phyloP scores from a whole-genome alignment of 2,113 vertebrate genomes.

The Australoheros scitulus region DNA sequence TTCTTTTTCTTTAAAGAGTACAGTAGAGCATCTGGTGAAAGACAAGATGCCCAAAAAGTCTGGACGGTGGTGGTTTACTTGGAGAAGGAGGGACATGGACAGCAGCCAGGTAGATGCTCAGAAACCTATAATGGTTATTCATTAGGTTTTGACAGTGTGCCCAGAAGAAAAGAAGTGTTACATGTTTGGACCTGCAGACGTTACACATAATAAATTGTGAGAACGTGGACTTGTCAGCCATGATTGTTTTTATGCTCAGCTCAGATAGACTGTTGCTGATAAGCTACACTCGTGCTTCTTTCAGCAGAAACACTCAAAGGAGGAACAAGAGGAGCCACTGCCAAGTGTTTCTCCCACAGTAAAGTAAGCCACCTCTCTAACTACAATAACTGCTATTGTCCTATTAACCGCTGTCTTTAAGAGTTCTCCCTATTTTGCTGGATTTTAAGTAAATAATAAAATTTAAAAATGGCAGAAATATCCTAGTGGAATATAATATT shows the following conservation, averaged over 20 bases:
- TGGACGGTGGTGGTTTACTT: slow-evolving; percentile 93
- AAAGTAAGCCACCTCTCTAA: slow-evolving; percentile 71
- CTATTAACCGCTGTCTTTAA: no score
- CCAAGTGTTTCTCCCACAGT: slow-evolving; percentile 42
- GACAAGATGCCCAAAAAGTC: slow-evolving; percentile 92
- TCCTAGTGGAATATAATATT: no score
- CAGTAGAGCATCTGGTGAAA: slow-evolving; percentile 85
- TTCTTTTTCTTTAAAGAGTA: slow-evolving; percentile 73
- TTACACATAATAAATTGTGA: neutral
- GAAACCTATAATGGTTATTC: neutral
- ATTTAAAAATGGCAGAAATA: no score
- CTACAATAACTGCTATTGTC: neutral
- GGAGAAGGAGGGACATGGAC: slow-evolving; percentile 84
- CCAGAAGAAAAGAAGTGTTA: neutral
- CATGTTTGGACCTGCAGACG: neutral
- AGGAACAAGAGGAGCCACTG: slow-evolving; percentile 44
- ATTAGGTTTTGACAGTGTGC: neutral
- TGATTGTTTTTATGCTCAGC: neutral
- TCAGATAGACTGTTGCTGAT: neutral
- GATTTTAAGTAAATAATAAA: neutral
- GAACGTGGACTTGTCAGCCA: neutral
- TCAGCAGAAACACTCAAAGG: slow-evolving; percentile 71
- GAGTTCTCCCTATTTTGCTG: no score
- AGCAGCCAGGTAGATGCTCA: slow-evolving; percentile 66
- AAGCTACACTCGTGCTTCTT: neutral